Conservation (phyloP, 1,140 invertebrate genomes). For the Hycleus cichorii region DNA sequence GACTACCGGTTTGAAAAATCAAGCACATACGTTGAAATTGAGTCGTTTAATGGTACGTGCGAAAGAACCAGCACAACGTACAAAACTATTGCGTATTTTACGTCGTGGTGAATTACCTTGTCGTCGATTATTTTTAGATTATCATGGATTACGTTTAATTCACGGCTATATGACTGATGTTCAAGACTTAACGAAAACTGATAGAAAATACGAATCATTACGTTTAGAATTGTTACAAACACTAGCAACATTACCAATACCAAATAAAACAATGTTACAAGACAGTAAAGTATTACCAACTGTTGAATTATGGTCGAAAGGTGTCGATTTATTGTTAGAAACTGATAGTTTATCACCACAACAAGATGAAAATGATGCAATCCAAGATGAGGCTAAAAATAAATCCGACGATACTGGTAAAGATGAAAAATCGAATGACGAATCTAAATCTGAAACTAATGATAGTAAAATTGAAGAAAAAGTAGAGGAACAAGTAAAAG, state of each 20-base stretch:
- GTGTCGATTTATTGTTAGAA: slow-evolving; percentile 43
- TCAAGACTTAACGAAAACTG: slow-evolving; percentile 25
- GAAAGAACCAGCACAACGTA: slow-evolving; percentile 66
- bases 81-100: slow-evolving; percentile 61
- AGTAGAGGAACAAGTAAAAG: slow-evolving; percentile 18
- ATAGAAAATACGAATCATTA: slow-evolving; percentile 28
- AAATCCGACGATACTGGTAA: background rate
- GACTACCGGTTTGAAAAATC: slow-evolving; percentile 73
- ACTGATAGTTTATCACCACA: slow-evolving; percentile 35
- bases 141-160: slow-evolving; percentile 82
- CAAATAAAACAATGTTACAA: slow-evolving; percentile 86
- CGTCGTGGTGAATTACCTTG: slow-evolving; percentile 69
- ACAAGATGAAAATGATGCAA: slow-evolving; percentile 13
- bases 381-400: slow-evolving; percentile 5
- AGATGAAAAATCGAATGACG: slow-evolving; percentile 5
- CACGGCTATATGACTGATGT: slow-evolving; percentile 80
- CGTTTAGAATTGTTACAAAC: slow-evolving; percentile 74
- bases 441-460: no score
- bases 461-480: slow-evolving; percentile 14
- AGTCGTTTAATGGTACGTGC: slow-evolving; percentile 88
- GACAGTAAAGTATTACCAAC: slow-evolving; percentile 82
- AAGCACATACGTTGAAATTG: slow-evolving; percentile 77
- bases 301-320: slow-evolving; percentile 70
- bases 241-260: slow-evolving; percentile 75
- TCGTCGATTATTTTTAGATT: slow-evolving; percentile 85